Evolutionary conservation across 2,113 vertebrate species (phyloP).

Genomic region (Eurystomus gularis): DNA sequence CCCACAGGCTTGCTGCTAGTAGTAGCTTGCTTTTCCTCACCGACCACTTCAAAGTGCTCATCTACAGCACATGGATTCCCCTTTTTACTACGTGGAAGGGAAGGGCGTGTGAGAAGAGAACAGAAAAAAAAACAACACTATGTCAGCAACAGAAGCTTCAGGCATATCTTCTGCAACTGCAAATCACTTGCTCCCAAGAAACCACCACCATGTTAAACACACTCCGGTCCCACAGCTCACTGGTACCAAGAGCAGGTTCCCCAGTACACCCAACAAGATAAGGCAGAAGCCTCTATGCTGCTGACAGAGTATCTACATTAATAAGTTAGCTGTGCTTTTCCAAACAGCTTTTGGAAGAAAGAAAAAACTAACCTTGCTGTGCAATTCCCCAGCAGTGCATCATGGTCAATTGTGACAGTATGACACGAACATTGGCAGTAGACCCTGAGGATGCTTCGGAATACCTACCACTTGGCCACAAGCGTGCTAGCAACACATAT

Average conservation of each 20-base stretch:
- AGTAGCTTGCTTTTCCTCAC: neutral
- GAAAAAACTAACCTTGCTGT: neutral
- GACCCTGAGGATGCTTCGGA: neutral
- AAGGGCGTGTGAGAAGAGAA: neutral
- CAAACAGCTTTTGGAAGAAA: neutral
- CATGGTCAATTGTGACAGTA: neutral
- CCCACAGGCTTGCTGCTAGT: fast-evolving
- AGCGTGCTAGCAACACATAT: neutral
- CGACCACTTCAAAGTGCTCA: neutral
- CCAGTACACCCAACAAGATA: neutral
- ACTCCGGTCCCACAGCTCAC: neutral
- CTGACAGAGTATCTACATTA: neutral
- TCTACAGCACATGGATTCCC: neutral
- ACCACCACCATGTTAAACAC: neutral
- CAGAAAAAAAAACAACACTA: no score
- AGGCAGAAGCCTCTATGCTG: neutral
- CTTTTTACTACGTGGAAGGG: neutral
- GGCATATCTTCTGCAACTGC: neutral
- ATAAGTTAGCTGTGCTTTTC: neutral
- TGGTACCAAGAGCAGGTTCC: neutral
- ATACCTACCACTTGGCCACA: neutral
- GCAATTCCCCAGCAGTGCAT: neutral
- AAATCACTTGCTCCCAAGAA: neutral
- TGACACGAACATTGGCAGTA: neutral
- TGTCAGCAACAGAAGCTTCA: neutral